Evolutionary conservation across 2,888 invertebrate species (phyloP).

Genomic region (Trachelus iudaicus): DNA sequence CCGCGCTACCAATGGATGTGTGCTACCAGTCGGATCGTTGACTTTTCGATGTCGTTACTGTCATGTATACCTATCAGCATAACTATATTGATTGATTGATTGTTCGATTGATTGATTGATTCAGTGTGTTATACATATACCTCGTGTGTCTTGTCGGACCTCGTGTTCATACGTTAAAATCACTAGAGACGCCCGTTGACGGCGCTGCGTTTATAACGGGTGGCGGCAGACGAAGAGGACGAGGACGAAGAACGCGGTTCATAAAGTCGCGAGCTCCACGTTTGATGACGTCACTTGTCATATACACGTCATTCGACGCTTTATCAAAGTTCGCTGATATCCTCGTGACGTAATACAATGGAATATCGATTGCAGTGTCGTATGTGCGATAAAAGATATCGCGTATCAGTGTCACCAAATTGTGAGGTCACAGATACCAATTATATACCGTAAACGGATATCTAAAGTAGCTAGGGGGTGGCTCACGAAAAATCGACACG

Average conservation of each 20-base stretch:
- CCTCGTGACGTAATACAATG: background rate
- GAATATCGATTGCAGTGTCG: background rate
- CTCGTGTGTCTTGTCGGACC: conserved; percentile 46
- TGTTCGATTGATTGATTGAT: conserved; percentile 44
- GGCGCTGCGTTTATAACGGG: background rate
- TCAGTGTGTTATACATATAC: conserved; percentile 34
- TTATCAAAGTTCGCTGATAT: background rate
- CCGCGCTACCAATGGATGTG: conserved; percentile 34
- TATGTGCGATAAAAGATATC: background rate
- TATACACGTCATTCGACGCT: background rate
- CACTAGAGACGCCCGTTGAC: background rate
- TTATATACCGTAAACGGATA: background rate
- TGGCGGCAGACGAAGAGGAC: background rate
- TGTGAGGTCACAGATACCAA: background rate
- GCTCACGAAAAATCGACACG: background rate
- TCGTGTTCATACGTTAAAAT: conserved; percentile 17
- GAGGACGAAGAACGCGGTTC: background rate
- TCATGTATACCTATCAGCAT: conserved; percentile 42
- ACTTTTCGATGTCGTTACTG: conserved; percentile 57
- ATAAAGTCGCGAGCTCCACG: background rate
- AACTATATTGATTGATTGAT: conserved; percentile 3
- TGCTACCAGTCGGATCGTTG: conserved; percentile 19
- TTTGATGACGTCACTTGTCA: background rate
- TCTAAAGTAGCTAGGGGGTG: background rate
- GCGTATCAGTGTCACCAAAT: background rate